Conservation (phyloP, 2,113 vertebrate genomes). For the Saguinus imperator region DNA sequence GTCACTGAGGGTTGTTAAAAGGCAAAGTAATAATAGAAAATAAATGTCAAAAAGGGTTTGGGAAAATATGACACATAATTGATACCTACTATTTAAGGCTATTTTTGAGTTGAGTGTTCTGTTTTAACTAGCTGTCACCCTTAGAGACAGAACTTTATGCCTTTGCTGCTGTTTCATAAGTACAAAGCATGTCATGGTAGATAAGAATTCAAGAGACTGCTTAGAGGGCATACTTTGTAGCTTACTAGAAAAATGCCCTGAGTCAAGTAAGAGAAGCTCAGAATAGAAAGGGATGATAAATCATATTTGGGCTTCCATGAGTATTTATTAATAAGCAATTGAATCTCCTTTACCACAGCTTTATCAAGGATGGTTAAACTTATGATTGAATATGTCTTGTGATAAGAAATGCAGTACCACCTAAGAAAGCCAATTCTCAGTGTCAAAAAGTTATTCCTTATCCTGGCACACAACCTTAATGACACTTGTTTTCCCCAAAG, state of each 20-base stretch:
- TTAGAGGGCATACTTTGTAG: not conserved
- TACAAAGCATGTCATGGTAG: not conserved
- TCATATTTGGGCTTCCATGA: not conserved
- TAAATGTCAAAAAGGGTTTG: not conserved
- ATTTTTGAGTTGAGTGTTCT: not conserved
- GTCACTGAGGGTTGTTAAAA: not conserved
- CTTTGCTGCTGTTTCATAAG: not conserved
- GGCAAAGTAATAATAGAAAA: not conserved
- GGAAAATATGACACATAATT: not conserved
- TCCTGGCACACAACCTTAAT: not conserved
- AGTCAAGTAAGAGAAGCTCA: not conserved
- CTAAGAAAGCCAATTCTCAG: not conserved
- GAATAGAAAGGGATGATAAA: not conserved
- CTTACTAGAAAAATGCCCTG: not conserved
- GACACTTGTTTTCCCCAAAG: not conserved
- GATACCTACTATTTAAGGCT: not conserved
- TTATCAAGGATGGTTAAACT: not conserved
- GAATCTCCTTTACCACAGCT: not conserved
- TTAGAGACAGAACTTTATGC: not conserved
- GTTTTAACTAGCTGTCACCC: not conserved
- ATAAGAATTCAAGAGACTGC: not conserved
- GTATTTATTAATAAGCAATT: conserved; percentile 34
- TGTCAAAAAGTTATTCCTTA: not conserved
- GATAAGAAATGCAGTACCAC: not conserved
- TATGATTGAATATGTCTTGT: not conserved